These are phyloP conservation scores for Apteryx owenii DNA, from an alignment of 2,113 vertebrate species.

Conservation along the genomic window DNA sequence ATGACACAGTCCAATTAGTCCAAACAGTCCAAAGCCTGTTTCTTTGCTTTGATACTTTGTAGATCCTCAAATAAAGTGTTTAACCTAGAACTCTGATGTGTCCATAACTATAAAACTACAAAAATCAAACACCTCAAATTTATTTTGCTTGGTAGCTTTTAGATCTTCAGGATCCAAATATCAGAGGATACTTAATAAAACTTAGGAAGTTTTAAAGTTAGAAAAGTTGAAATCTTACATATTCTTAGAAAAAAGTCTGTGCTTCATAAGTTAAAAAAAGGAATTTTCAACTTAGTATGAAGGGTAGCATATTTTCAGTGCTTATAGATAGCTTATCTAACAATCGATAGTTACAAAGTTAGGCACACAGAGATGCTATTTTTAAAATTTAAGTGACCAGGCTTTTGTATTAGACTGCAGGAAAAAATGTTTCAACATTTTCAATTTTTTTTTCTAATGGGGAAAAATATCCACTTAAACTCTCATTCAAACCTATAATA, in stretches of 20 bases:
- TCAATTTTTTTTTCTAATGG: neutral
- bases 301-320: neutral
- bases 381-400: neutral
- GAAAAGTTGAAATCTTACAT: neutral
- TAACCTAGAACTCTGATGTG: neutral
- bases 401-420: neutral
- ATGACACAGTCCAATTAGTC: neutral
- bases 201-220: neutral
- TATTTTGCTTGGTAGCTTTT: neutral
- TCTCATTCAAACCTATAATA: neutral
- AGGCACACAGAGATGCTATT: neutral
- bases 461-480: neutral
- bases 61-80: neutral
- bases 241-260: neutral
- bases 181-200: neutral
- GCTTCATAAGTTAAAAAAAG: neutral
- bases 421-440: neutral
- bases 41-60: neutral
- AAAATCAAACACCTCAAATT: neutral
- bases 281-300: neutral
- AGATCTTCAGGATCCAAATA: neutral
- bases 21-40: neutral
- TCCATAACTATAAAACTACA: neutral
- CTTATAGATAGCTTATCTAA: neutral
- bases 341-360: neutral